Percentiles rank a stretch among this genome's conserved stretches.
Conservation (phyloP, 1,140 invertebrate genomes). For the Penaeus indicus region DNA sequence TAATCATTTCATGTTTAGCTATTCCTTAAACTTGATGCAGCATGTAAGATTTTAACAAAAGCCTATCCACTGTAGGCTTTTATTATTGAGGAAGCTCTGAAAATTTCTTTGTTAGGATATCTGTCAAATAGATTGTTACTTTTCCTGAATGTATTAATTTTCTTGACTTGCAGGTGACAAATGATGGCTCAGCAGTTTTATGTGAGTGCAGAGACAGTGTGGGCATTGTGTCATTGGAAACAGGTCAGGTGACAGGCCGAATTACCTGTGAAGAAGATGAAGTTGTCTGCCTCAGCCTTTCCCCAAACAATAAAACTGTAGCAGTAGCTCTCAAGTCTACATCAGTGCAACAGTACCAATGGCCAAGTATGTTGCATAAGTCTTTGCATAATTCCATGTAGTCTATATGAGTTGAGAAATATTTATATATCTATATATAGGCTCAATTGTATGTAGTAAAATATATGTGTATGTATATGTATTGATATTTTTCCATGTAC, state of each 20-base stretch:
- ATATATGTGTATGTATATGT: too few species aligned
- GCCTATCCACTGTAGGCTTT: too few species aligned
- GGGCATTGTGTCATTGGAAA: constrained; percentile 32
- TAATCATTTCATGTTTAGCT: too few species aligned
- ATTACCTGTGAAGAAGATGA: constrained; percentile 54
- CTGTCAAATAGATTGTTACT: too few species aligned
- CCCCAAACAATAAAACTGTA: constrained; percentile 38
- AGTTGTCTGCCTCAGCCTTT: constrained; percentile 23
- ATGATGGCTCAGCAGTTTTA: constrained; percentile 36
- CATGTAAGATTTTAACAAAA: too few species aligned
- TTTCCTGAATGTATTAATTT: background rate
- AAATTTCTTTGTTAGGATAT: background rate
- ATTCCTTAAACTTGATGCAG: too few species aligned
- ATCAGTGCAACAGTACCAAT: constrained; percentile 44
- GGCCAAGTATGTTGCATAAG: constrained; percentile 32
- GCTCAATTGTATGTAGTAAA: too few species aligned
- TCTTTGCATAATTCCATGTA: background rate
- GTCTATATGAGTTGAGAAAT: background rate
- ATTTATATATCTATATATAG: background rate
- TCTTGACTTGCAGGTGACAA: constrained; percentile 40
- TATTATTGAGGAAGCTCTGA: too few species aligned
- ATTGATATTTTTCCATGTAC: too few species aligned
- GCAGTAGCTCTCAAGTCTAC: constrained; percentile 51
- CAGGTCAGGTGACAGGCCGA: constrained; percentile 43
- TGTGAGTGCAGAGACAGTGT: constrained; percentile 54